These are phyloP conservation scores for Pyrgilauda ruficollis DNA, from an alignment of 2,113 vertebrate genomes.

Conservation along the genomic window DNA sequence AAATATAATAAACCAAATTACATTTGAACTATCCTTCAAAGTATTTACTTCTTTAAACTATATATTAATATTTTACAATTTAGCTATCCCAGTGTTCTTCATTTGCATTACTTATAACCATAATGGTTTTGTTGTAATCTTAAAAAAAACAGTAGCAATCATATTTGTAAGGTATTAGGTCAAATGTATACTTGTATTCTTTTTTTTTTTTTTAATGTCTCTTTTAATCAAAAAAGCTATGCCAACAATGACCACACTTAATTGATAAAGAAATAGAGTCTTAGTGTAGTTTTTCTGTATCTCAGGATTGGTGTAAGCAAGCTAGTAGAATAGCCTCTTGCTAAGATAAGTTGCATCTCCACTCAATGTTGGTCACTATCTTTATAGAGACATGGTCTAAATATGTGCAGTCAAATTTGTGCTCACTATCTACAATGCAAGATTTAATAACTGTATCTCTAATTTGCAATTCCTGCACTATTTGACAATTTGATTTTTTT, in stretches of 20 bases:
- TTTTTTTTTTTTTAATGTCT: neutral
- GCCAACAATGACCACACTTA: neutral
- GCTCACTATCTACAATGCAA: neutral
- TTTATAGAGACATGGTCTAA: neutral
- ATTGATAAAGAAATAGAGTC: neutral
- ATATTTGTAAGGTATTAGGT: neutral
- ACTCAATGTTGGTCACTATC: neutral
- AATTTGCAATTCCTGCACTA: neutral
- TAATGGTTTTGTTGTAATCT: neutral
- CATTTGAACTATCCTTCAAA: slow-evolving; percentile 8
- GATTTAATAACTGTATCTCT: neutral
- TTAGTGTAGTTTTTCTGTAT: neutral
- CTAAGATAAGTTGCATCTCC: neutral
- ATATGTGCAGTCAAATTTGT: neutral
- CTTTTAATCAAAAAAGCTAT: neutral
- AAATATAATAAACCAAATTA: slow-evolving; percentile 34
- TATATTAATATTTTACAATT: slow-evolving; percentile 53
- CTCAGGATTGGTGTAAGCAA: neutral
- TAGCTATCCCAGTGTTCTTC: neutral
- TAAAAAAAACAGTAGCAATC: neutral
- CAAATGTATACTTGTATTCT: neutral
- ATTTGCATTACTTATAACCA: neutral
- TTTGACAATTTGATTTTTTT: neutral
- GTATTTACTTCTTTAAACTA: slow-evolving; percentile 34
- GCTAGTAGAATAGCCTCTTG: neutral